Evolutionary conservation across 2,797 vertebrate species (phyloP), one percentile per base, ranked within the genome.

Genomic region (Microctenopoma steveboyesi): DNA sequence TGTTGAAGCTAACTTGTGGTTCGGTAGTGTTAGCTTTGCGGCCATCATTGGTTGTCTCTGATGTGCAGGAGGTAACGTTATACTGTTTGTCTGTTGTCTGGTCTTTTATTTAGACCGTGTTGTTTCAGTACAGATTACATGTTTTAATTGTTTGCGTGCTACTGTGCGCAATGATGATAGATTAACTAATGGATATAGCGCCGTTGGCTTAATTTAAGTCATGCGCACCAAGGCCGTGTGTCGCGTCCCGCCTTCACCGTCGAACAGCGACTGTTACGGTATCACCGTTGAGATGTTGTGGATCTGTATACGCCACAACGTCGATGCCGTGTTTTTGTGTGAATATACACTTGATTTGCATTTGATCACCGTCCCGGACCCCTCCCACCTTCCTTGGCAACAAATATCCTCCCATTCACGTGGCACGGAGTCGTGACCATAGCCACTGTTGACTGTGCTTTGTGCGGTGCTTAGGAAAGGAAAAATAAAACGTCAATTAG

Each of bases 381-480:
- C 66, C 78, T 82, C 83, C 83, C 76, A 70, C 72, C 37, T 74
- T 11, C 37, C 61, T 33, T 63, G 27, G 76, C 59, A 60, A 69
- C 72, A 49, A 48, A 53, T 49, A 16, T 7, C 47, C 35, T 27
- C 30, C 9, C 49, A 15, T 64, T 90, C 84, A 91, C 89, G 89
- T 92, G 90, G 85, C 85, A 74, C 43, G 45, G 51, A 59, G n/a
- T 74, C 82, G 86, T 80, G 85, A 86, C 77, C 56, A 48, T 61
- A 18, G 18, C 12, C 30, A 8, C 15, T 39, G 40, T 52, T 39
- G 42, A n/a, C 35, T 1, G 28, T 46, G 48, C 35, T 16, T 5
- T 25, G 35, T 48, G 25, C 27, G 22, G 22, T 22, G 22, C 22
- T 22, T 22, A 22, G 22, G 22, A 22, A 22, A 1, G 22, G 22